Conservation (phyloP, 2,113 vertebrate genomes). For the Gymnarchus niloticus region DNA sequence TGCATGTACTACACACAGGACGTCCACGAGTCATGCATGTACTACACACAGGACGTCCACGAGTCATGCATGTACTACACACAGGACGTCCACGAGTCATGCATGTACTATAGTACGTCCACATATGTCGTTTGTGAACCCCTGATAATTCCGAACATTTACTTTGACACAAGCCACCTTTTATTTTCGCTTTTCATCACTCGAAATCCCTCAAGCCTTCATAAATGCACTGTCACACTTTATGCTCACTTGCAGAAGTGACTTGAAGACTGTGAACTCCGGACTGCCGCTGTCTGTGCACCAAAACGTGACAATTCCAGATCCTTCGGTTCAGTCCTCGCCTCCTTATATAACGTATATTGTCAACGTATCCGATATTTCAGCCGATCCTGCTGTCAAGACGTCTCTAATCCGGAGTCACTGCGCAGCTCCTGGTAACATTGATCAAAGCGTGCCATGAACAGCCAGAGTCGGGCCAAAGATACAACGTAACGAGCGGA, state of each 20-base stretch:
- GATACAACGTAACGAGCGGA: not conserved
- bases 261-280: slow-evolving; percentile 39
- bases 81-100: too few species aligned
- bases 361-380: slow-evolving; percentile 10
- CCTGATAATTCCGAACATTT: not conserved
- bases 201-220: not conserved
- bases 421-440: not conserved
- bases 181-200: not conserved
- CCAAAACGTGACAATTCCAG: slow-evolving; percentile 23
- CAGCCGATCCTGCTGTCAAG: slow-evolving; percentile 17
- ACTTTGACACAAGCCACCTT: not conserved
- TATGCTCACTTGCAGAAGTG: slow-evolving; percentile 42
- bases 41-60: too few species aligned
- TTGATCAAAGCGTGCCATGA: too few species aligned
- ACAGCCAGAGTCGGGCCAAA: not conserved
- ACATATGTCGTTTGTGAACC: not conserved
- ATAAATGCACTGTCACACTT: not conserved
- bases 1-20: too few species aligned
- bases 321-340: slow-evolving; percentile 36
- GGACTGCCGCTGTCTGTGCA: not conserved
- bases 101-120: too few species aligned
- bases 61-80: too few species aligned
- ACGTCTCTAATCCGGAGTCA: slow-evolving; percentile 9
- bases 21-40: too few species aligned
- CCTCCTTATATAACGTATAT: slow-evolving; percentile 34